Percentiles rank a stretch among this genome's conserved stretches.
These are phyloP conservation scores for Anhinga rufa DNA, from an alignment of 2,113 vertebrate genomes.

Conservation along the genomic window DNA sequence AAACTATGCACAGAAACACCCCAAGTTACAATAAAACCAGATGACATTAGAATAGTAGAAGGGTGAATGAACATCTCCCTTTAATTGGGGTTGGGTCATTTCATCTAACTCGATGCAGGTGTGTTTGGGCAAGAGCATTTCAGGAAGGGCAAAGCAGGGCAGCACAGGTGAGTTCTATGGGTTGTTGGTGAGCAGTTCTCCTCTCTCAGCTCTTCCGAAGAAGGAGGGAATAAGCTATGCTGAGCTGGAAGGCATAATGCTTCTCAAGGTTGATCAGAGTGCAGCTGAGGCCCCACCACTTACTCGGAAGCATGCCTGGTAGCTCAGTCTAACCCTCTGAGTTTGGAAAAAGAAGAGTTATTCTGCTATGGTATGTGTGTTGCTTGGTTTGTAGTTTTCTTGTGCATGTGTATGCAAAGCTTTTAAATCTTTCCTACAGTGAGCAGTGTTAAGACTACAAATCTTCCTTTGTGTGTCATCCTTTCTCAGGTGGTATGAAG, in stretches of 20 bases:
- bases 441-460: accelerated
- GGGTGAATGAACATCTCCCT: background rate
- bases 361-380: background rate
- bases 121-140: background rate
- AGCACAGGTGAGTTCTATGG: background rate
- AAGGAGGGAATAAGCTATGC: background rate
- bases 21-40: background rate
- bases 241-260: background rate
- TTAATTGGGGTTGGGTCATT: background rate
- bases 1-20: background rate
- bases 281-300: accelerated
- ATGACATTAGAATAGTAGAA: background rate
- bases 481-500: background rate
- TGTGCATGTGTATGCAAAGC: accelerated
- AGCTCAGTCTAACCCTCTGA: background rate
- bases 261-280: accelerated
- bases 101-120: background rate
- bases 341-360: background rate
- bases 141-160: background rate
- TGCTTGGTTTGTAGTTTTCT: background rate
- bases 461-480: accelerated
- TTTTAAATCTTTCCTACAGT: background rate
- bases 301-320: background rate
- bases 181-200: accelerated
- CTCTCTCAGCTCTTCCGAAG: background rate